Evolutionary conservation across 2,888 invertebrate genomes (phyloP), one percentile per base, ranked within the genome.

Genomic region (Chrysodeixis includens): DNA sequence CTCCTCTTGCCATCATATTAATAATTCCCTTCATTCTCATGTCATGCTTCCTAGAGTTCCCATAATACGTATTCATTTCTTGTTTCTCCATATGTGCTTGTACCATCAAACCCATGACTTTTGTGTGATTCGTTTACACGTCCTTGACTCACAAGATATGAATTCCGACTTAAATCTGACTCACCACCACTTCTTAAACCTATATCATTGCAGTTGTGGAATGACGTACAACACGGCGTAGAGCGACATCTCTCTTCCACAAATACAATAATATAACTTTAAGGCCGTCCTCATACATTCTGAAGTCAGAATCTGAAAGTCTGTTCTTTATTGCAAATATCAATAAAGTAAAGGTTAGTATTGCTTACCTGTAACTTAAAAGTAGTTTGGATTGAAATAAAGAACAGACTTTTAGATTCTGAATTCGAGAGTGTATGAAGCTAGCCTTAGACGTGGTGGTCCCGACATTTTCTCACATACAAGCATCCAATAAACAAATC

Each of bases 391-490:
- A n/a, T n/a, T n/a, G n/a, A n/a, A n/a, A n/a, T n/a, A n/a, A n/a
- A n/a, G n/a, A n/a, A n/a, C n/a, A n/a, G n/a, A n/a, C n/a, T n/a
- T n/a, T n/a, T n/a, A n/a, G n/a, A n/a, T n/a, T n/a, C n/a, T n/a
- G n/a, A n/a, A n/a, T n/a, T n/a, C n/a, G n/a, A n/a, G n/a, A n/a
- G n/a, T n/a, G n/a, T n/a, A n/a, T n/a, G n/a, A n/a, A n/a, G n/a
- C n/a, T n/a, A n/a, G n/a, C n/a, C n/a, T n/a, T n/a, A n/a, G 26
- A 26, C 26, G 6, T 26, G 26, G 26, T 26, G 6, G 2, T 26
- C 26, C 26, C 6, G 26, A 26, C 51, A 56, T 52, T 22, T 65
- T 58, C 58, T 64, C 71, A 56, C 71, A 64, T n/a, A 64, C 12
- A 30, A 12, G 7, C 22, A 10, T 51, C 53, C 10, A 52, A 56